Percentiles rank a stretch among this genome's conserved stretches.
phyloP scores from a whole-genome alignment of 2,113 vertebrate species.

The Salvelinus namaycush region DNA sequence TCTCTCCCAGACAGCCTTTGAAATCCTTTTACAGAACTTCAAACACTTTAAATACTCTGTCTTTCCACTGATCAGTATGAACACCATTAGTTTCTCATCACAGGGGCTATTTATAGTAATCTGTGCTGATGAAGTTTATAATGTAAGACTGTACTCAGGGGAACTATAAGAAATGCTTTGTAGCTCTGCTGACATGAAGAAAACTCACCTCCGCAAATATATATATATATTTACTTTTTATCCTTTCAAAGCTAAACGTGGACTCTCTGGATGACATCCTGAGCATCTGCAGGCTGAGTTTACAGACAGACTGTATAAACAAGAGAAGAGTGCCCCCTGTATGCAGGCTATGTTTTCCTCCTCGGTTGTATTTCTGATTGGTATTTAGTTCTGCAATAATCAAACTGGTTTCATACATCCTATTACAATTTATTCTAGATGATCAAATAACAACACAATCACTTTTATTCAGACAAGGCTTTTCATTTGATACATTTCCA shows the following conservation, averaged over 20 bases:
- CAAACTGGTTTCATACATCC: neutral
- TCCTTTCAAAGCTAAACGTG: slow-evolving; percentile 45
- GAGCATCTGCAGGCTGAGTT: slow-evolving; percentile 27
- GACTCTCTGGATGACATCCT: slow-evolving; percentile 58
- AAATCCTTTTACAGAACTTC: neutral
- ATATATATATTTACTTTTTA: slow-evolving; percentile 15
- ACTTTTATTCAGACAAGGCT: too few species aligned
- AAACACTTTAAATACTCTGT: slow-evolving; percentile 15
- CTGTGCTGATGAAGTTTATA: slow-evolving; percentile 22
- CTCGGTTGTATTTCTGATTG: neutral
- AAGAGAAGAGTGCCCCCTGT: slow-evolving; percentile 70
- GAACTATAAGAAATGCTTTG: slow-evolving; percentile 29
- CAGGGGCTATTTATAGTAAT: slow-evolving; percentile 10
- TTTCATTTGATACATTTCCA: too few species aligned
- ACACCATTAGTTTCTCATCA: slow-evolving; percentile 5
- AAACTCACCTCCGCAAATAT: slow-evolving; percentile 47
- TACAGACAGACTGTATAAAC: slow-evolving; percentile 29
- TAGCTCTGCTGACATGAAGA: slow-evolving; percentile 30
- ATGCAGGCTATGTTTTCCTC: slow-evolving; percentile 18
- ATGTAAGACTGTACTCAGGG: slow-evolving; percentile 2
- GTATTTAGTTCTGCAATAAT: neutral
- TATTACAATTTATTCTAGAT: neutral
- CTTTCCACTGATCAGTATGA: neutral
- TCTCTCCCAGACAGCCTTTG: neutral
- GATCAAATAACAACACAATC: too few species aligned